Percentiles rank a stretch among this genome's conserved stretches.
Evolutionary conservation across 2,888 invertebrate genomes (phyloP).

Genomic region (Metellina segmentata): DNA sequence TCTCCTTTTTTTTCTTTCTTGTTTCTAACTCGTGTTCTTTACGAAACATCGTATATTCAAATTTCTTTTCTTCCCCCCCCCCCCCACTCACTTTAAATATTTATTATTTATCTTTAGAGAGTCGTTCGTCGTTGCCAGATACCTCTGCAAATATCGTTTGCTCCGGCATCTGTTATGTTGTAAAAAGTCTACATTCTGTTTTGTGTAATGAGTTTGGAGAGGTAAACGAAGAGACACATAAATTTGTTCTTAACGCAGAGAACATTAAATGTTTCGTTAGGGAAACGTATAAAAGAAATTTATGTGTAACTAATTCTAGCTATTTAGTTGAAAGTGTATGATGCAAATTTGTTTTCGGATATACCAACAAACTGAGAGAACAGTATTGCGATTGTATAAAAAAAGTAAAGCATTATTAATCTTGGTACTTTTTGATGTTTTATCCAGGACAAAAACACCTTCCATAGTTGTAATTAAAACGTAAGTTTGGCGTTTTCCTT

Average conservation of each 20-base stretch:
- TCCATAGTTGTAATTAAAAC: no score
- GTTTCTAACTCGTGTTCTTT: not conserved
- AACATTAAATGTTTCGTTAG: not conserved
- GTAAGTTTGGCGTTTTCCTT: no score
- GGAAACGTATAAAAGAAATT: not conserved
- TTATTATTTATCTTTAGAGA: conserved; percentile 51
- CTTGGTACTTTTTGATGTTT: no score
- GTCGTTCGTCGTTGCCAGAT: conserved; percentile 44
- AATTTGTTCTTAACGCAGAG: not conserved
- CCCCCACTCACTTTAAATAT: conserved; percentile 40
- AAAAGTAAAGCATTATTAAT: no score
- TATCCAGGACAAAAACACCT: no score
- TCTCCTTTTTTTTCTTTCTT: conserved; percentile 3
- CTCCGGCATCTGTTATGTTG: conserved; percentile 19
- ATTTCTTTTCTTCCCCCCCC: conserved; percentile 15
- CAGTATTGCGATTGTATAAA: not conserved
- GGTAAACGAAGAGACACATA: not conserved
- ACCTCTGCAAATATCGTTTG: conserved; percentile 52
- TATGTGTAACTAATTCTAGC: not conserved
- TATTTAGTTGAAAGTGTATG: not conserved
- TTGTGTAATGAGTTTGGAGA: not conserved
- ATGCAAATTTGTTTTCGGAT: not conserved
- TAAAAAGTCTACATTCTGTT: not conserved
- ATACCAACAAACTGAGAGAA: not conserved
- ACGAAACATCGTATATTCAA: conserved; percentile 43